Conservation (phyloP, 2,888 invertebrate genomes). For the Erebia palarica region DNA sequence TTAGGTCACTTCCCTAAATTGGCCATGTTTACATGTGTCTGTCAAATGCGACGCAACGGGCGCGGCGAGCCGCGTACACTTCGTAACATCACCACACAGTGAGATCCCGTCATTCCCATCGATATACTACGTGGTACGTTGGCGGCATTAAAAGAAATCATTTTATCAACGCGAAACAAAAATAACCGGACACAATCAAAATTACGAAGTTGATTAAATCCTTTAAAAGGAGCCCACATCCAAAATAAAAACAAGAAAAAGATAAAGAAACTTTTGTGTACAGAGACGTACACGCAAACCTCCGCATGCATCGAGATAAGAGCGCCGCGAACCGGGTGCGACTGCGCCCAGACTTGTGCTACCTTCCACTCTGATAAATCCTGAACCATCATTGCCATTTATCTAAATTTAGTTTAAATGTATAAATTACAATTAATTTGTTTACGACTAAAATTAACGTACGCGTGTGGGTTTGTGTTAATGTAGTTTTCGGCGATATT, state of each 20-base stretch:
- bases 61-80: constrained; percentile 39
- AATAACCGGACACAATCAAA: constrained; percentile 45
- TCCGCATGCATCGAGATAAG: constrained; percentile 34
- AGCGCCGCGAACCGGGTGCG: constrained; percentile 49
- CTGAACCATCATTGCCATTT: constrained; percentile 30
- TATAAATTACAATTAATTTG: constrained; percentile 42
- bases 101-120: constrained; percentile 54
- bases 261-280: constrained; percentile 56
- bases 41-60: constrained; percentile 65
- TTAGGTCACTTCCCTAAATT: constrained; percentile 80
- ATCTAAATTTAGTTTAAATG: constrained; percentile 38
- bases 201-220: constrained; percentile 55
- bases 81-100: constrained; percentile 44
- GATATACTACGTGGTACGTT: constrained; percentile 41
- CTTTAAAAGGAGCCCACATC: constrained; percentile 76
- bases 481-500: constrained; percentile 57
- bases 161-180: constrained; percentile 49
- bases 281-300: constrained; percentile 54
- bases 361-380: constrained; percentile 36
- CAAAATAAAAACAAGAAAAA: constrained; percentile 70
- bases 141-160: constrained; percentile 76
- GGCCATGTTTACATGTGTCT: constrained; percentile 73
- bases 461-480: constrained; percentile 81
- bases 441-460: constrained; percentile 54
- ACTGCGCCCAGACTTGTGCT: constrained; percentile 47